These are phyloP conservation scores for Nemopilema nomurai DNA, from an alignment of 30 jellyfish, hydroid and myxozoan species.

Conservation along the genomic window DNA sequence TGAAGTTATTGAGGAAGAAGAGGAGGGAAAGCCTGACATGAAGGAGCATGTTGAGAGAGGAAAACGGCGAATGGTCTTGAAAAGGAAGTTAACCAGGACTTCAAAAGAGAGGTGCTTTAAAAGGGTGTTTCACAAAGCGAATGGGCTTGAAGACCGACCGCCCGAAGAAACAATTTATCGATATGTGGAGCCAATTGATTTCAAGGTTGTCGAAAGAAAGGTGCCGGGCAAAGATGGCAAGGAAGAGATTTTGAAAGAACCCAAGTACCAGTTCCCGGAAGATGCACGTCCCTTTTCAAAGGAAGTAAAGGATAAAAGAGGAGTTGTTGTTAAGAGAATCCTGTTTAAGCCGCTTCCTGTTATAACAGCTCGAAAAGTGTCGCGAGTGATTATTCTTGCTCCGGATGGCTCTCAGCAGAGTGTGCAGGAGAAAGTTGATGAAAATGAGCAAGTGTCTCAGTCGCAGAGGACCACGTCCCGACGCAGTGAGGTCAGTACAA, in stretches of 20 bases:
- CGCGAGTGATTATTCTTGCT: slow-evolving; percentile 57
- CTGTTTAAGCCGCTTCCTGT: slow-evolving; percentile 70
- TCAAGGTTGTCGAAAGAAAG: slow-evolving; percentile 30
- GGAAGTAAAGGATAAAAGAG: slow-evolving; percentile 63
- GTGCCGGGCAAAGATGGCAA: slow-evolving; percentile 49
- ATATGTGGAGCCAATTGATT: slow-evolving; percentile 65
- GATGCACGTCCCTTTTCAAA: slow-evolving; percentile 68
- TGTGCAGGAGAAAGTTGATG: slow-evolving; percentile 78
- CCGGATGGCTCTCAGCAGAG: slow-evolving; percentile 76
- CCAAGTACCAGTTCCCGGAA: slow-evolving; percentile 68
- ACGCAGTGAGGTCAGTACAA: background rate
- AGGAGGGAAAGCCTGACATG: slow-evolving; percentile 38
- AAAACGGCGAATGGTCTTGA: background rate
- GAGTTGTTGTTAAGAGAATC: slow-evolving; percentile 53
- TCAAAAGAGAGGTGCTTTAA: slow-evolving; percentile 7
- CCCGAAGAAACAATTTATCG: slow-evolving; percentile 31
- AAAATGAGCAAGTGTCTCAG: slow-evolving; percentile 22
- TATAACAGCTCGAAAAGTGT: slow-evolving; percentile 61
- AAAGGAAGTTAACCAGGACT: slow-evolving; percentile 4
- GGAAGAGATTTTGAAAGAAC: slow-evolving; percentile 53
- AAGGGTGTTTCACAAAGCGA: slow-evolving; percentile 5
- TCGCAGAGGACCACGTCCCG: slow-evolving; percentile 12
- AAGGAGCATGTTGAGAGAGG: slow-evolving; percentile 33
- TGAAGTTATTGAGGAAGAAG: slow-evolving; percentile 50
- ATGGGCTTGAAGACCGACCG: slow-evolving; percentile 47